A percentile compares a stretch with the other conserved stretches of the same genome.
Conservation (phyloP, 2,113 vertebrate species). For the Ramphastos sulfuratus region DNA sequence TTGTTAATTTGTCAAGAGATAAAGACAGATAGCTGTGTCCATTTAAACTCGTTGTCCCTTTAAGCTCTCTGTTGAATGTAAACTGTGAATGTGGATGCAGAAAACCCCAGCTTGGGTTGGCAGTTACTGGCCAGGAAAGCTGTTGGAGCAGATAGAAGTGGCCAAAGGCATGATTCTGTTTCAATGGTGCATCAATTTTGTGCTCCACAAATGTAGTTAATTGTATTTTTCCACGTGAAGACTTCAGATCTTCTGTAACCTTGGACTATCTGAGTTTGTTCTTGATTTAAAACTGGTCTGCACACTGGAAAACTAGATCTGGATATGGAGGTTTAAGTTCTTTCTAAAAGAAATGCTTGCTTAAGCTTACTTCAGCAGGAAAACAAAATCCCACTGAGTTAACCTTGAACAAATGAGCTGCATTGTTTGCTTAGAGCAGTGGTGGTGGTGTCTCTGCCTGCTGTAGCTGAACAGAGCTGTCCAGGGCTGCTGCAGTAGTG, state of each 20-base stretch:
- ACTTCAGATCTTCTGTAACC: background rate
- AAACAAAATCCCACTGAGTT: background rate
- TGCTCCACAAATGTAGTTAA: background rate
- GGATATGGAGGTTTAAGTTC: background rate
- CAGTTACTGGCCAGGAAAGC: background rate
- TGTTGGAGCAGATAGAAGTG: background rate
- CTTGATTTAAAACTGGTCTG: background rate
- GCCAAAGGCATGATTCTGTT: background rate
- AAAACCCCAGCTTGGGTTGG: background rate
- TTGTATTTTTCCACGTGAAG: background rate
- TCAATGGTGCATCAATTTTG: background rate
- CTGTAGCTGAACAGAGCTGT: background rate
- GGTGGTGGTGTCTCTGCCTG: background rate
- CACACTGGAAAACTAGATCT: background rate
- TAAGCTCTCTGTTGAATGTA: background rate
- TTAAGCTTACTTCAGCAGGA: background rate
- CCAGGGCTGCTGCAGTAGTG: background rate
- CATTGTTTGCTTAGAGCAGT: background rate
- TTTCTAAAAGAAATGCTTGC: background rate
- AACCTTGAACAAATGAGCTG: background rate
- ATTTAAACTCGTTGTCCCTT: background rate
- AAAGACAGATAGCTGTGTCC: background rate
- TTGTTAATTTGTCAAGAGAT: background rate
- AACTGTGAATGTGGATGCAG: background rate
- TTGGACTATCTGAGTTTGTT: background rate